Percentiles rank a stretch among this genome's conserved stretches.
Evolutionary conservation across 53 echinoderm and acorn worm species (phyloP).

Genomic region (Mesocentrotus franciscanus): DNA sequence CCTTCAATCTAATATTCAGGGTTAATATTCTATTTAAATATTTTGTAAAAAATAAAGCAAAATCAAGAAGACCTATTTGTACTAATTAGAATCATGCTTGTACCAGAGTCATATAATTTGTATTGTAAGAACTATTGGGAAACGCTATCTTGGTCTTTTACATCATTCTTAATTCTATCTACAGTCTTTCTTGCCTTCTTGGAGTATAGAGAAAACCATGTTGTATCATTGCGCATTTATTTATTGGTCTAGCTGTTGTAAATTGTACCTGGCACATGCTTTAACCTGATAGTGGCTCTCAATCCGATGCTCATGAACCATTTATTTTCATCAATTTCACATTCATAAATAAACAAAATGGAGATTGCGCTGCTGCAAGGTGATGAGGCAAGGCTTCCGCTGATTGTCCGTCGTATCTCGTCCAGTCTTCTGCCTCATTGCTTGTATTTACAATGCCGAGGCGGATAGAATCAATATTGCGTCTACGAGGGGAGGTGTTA

Average conservation of each 20-base stretch:
- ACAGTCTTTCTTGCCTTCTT: not conserved
- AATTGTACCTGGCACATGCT: not conserved
- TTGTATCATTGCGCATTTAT: not conserved
- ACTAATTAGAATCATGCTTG: no score
- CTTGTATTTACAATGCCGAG: slow-evolving; percentile 11
- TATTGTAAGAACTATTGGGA: no score
- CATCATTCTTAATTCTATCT: not conserved
- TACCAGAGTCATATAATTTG: no score
- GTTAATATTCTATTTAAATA: no score
- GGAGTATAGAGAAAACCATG: not conserved
- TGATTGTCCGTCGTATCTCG: not conserved
- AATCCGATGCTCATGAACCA: not conserved
- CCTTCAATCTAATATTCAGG: no score
- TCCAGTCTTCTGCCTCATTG: slow-evolving; percentile 20
- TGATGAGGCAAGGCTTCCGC: not conserved
- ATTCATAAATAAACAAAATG: slow-evolving; percentile 52
- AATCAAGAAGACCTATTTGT: no score
- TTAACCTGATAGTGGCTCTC: not conserved
- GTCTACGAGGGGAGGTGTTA: slow-evolving; percentile 62
- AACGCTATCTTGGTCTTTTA: not conserved
- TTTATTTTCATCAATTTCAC: slow-evolving; percentile 55
- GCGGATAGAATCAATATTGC: slow-evolving; percentile 54
- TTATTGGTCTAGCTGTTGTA: not conserved
- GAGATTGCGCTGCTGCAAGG: not conserved
- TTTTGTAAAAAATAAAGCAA: no score